Evolutionary conservation across 37 sponge, comb jelly and placozoan genomes (phyloP).

Genomic region (Eunapius fragilis): DNA sequence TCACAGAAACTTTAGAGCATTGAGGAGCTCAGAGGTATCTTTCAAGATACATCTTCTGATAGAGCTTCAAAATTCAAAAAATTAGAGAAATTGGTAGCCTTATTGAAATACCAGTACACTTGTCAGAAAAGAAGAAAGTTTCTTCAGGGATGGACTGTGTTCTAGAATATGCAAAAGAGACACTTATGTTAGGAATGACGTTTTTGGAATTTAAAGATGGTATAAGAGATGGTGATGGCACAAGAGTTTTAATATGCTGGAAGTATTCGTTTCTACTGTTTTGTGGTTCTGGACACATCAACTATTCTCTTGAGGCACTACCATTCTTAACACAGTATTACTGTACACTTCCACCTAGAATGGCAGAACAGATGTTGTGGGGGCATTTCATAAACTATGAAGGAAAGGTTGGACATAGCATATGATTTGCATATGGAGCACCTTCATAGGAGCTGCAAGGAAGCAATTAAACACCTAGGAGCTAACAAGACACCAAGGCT

Average conservation of each 20-base stretch:
- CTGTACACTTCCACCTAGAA: slow-evolving; percentile 20
- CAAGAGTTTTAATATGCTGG: slow-evolving; percentile 41
- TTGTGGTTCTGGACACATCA: neutral
- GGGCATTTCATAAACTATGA: slow-evolving; percentile 26
- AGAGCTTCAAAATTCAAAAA: neutral
- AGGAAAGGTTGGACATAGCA: slow-evolving; percentile 25
- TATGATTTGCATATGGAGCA: slow-evolving; percentile 57
- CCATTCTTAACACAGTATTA: slow-evolving; percentile 14
- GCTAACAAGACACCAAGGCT: slow-evolving; percentile 35
- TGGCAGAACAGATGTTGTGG: slow-evolving; percentile 37
- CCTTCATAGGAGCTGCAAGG: slow-evolving; percentile 17
- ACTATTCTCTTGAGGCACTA: slow-evolving; percentile 47
- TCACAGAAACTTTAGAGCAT: neutral
- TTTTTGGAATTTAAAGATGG: slow-evolving; percentile 43
- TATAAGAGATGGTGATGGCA: slow-evolving; percentile 50
- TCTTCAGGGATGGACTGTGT: slow-evolving; percentile 16
- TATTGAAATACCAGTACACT: neutral
- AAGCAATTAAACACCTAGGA: slow-evolving; percentile 17
- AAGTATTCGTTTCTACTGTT: slow-evolving; percentile 33
- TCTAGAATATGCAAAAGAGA: slow-evolving; percentile 33
- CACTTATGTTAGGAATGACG: slow-evolving; percentile 25
- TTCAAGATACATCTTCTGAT: neutral
- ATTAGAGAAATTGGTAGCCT: neutral
- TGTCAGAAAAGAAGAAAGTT: neutral
- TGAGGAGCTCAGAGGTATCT: neutral